A percentile compares a stretch with the other conserved stretches of the same genome.
phyloP scores from a whole-genome alignment of 1,140 invertebrate species.

The Andrena cerasifolii region DNA sequence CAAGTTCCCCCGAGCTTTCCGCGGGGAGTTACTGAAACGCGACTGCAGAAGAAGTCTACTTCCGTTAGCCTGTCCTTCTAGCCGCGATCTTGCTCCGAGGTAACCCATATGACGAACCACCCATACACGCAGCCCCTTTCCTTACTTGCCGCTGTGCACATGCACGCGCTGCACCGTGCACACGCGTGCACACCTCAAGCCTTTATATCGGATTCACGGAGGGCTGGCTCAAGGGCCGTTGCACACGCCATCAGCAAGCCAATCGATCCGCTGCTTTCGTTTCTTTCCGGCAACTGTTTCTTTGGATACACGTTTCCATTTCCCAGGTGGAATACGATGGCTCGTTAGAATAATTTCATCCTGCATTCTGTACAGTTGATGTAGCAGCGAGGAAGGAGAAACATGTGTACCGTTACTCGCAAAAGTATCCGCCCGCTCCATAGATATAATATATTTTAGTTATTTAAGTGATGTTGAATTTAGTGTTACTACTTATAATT shows the following conservation, averaged over 20 bases:
- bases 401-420: no score
- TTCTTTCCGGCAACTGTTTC: slow-evolving; percentile 17
- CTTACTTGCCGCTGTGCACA: neutral
- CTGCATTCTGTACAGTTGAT: no score
- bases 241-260: slow-evolving; percentile 17
- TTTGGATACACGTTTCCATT: neutral
- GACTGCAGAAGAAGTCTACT: slow-evolving; percentile 18
- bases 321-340: neutral
- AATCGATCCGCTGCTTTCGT: slow-evolving; percentile 54
- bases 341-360: no score
- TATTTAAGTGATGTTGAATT: no score
- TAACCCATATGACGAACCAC: slow-evolving; percentile 53
- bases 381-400: no score
- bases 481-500: no score
- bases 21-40: slow-evolving; percentile 47
- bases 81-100: slow-evolving; percentile 45
- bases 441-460: no score
- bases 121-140: slow-evolving; percentile 14
- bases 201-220: slow-evolving; percentile 39
- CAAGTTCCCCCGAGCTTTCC: slow-evolving; percentile 17
- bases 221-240: neutral
- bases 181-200: neutral
- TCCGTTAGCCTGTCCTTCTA: slow-evolving; percentile 48
- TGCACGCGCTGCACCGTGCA: slow-evolving; percentile 3
- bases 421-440: no score